phyloP scores from a whole-genome alignment of 2,113 vertebrate species.

The Sphyrna mokarran region DNA sequence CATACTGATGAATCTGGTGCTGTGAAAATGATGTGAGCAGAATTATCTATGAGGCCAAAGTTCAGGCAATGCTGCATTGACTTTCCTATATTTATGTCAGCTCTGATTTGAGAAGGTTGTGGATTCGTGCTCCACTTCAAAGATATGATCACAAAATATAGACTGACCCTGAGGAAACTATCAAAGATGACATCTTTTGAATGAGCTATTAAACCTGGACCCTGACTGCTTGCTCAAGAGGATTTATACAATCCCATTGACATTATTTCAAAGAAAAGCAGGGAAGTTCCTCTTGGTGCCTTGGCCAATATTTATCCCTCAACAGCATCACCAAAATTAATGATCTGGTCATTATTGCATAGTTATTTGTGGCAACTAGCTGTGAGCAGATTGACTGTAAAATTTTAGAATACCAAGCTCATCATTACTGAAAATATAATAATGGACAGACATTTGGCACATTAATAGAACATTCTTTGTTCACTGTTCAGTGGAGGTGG shows the following conservation, averaged over 20 bases:
- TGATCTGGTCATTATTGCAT: neutral
- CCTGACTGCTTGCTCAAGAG: neutral
- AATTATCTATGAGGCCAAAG: neutral
- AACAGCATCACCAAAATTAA: neutral
- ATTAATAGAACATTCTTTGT: neutral
- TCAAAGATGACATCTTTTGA: neutral
- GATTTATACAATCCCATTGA: neutral
- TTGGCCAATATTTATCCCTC: neutral
- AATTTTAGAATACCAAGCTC: neutral
- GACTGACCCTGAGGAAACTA: neutral
- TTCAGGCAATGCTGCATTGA: neutral
- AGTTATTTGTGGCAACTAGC: neutral
- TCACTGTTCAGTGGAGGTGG: neutral
- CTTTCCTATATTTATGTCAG: neutral
- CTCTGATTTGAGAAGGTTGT: neutral
- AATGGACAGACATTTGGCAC: neutral
- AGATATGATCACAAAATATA: neutral
- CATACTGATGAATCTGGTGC: neutral
- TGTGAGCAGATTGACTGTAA: neutral
- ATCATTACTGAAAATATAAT: neutral
- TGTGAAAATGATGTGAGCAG: neutral
- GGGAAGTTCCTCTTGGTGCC: neutral
- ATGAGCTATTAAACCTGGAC: neutral
- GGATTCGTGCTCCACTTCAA: neutral
- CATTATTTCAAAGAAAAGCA: neutral